phyloP scores from a whole-genome alignment of 2,113 vertebrate species.

The Girardinichthys multiradiatus region DNA sequence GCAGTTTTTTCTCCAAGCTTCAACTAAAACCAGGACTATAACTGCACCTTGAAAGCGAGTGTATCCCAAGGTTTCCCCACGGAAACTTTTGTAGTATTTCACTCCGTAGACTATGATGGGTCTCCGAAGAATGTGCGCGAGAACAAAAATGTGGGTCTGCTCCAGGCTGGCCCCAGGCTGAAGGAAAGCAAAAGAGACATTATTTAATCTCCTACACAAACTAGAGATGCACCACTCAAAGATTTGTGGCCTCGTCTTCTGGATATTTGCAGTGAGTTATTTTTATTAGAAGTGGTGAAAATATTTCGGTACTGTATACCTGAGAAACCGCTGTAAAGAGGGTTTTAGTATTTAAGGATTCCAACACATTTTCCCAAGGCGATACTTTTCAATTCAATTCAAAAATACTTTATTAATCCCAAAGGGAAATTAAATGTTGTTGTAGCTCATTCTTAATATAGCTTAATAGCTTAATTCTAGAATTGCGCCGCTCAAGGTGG shows the following conservation, averaged over 20 bases:
- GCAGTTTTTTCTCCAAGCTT: neutral
- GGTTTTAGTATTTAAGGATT: too few relatives aligned
- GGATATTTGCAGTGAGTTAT: neutral
- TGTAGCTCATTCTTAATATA: too few relatives aligned
- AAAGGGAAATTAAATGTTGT: too few relatives aligned
- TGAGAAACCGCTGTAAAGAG: too few relatives aligned
- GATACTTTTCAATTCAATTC: too few relatives aligned
- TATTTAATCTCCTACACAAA: neutral
- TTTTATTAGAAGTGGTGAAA: too few relatives aligned
- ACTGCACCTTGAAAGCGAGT: conserved; percentile 96
- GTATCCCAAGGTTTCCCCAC: conserved; percentile 96
- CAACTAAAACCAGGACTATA: neutral
- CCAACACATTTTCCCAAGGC: too few relatives aligned
- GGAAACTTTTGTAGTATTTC: conserved; percentile 99
- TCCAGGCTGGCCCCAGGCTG: conserved; percentile 98
- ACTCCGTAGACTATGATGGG: conserved; percentile 99
- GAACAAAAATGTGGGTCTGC: conserved; percentile 99
- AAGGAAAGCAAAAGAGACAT: neutral
- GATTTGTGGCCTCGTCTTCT: neutral
- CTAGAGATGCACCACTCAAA: too few relatives aligned
- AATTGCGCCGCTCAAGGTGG: too few relatives aligned
- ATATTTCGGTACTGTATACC: too few relatives aligned
- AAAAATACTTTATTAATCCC: too few relatives aligned
- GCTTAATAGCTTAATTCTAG: too few relatives aligned
- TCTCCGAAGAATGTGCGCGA: conserved; percentile 98